Conservation (phyloP, 2,888 invertebrate species). For the Bimastos eiseni region DNA sequence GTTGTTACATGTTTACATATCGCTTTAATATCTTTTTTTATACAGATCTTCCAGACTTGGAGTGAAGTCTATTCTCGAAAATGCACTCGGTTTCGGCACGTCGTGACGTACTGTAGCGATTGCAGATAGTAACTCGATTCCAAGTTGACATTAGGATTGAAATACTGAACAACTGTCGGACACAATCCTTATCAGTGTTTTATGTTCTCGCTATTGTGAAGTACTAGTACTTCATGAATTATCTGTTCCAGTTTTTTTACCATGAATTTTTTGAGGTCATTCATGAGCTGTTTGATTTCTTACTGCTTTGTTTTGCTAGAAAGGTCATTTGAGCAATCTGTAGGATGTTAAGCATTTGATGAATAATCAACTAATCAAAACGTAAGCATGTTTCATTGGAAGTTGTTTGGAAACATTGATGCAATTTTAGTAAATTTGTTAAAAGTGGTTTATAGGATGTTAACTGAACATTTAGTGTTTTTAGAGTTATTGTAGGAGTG, state of each 20-base stretch:
- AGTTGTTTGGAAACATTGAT: not conserved
- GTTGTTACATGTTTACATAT: not conserved
- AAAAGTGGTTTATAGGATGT: not conserved
- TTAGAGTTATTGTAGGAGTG: not conserved
- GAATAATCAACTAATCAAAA: not conserved
- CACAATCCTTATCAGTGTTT: not conserved
- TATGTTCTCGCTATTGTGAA: slow-evolving; percentile 6
- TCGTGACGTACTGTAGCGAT: slow-evolving; percentile 23
- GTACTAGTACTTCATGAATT: not conserved
- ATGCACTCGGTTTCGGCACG: not conserved
- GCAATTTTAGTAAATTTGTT: not conserved
- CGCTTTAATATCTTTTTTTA: not conserved
- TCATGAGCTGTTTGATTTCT: not conserved
- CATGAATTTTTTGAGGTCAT: not conserved
- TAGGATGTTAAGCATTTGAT: slow-evolving; percentile 2
- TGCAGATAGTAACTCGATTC: slow-evolving; percentile 1
- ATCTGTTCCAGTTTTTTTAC: slow-evolving; percentile 9
- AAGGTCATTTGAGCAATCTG: not conserved
- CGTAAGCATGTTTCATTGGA: not conserved
- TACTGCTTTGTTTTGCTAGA: not conserved
- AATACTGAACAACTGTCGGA: not conserved
- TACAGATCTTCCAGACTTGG: slow-evolving; percentile 35
- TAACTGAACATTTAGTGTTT: not conserved
- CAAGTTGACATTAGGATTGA: slow-evolving; percentile 19
- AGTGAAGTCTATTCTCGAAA: slow-evolving; percentile 28